Evolutionary conservation across 2,888 invertebrate species (phyloP).

Genomic region (Pasiphila rectangulata): DNA sequence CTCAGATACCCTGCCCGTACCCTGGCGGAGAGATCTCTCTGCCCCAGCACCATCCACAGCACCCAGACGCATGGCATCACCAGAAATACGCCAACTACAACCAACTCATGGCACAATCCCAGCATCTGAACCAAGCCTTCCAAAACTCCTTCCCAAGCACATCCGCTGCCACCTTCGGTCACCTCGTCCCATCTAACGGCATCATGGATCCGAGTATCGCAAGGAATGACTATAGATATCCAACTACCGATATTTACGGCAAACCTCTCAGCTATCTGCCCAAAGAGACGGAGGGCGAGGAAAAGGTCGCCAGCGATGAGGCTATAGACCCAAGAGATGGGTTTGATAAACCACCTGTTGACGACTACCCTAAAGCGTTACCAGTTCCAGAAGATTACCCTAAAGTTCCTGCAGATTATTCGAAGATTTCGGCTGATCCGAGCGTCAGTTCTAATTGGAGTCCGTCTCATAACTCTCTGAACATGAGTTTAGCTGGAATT

Average conservation of each 20-base stretch:
- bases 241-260: slow-evolving; percentile 63
- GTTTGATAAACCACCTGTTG: slow-evolving; percentile 60
- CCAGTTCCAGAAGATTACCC: slow-evolving; percentile 77
- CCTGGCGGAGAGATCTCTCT: slow-evolving; percentile 70
- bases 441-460: slow-evolving; percentile 78
- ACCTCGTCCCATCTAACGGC: slow-evolving; percentile 73
- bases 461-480: slow-evolving; percentile 71
- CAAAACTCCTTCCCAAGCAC: slow-evolving; percentile 77
- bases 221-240: slow-evolving; percentile 74
- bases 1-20: slow-evolving; percentile 75
- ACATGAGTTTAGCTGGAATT: slow-evolving; percentile 72
- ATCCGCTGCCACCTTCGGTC: slow-evolving; percentile 68
- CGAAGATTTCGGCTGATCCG: slow-evolving; percentile 75
- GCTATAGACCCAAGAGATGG: slow-evolving; percentile 66
- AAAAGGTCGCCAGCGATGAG: slow-evolving; percentile 65
- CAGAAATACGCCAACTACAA: slow-evolving; percentile 79
- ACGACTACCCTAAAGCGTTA: slow-evolving; percentile 68
- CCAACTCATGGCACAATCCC: slow-evolving; percentile 79
- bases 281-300: slow-evolving; percentile 66
- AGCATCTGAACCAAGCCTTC: slow-evolving; percentile 80
- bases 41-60: slow-evolving; percentile 73
- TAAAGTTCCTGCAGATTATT: slow-evolving; percentile 77
- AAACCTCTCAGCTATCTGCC: slow-evolving; percentile 71
- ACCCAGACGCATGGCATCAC: slow-evolving; percentile 76
- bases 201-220: slow-evolving; percentile 74